Conservation (phyloP, 2,888 invertebrate genomes). For the Gortyna flavago region DNA sequence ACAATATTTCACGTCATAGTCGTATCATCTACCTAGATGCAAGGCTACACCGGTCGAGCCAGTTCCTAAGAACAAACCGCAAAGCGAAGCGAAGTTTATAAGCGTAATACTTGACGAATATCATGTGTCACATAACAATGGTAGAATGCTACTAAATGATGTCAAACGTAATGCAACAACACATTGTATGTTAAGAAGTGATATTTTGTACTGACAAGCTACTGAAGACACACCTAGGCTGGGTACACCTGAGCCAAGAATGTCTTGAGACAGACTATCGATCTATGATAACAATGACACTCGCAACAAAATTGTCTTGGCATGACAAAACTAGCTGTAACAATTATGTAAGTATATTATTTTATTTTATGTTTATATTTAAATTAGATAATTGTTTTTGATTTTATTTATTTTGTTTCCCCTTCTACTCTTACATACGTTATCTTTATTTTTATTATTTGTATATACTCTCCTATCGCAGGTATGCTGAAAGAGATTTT, state of each 20-base stretch:
- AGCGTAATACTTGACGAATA: conserved; percentile 39
- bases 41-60: conserved; percentile 43
- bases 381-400: too few relatives aligned
- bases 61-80: conserved; percentile 49
- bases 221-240: conserved; percentile 14
- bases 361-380: background rate
- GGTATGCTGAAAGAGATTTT: too few relatives aligned
- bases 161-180: conserved; percentile 60
- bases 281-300: conserved; percentile 7
- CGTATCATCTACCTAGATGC: conserved; percentile 2
- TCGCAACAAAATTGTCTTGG: conserved; percentile 15
- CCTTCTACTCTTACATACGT: too few relatives aligned
- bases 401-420: background rate
- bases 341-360: background rate
- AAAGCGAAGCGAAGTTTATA: conserved; percentile 17
- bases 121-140: conserved; percentile 63
- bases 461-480: too few relatives aligned
- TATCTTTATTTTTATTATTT: too few relatives aligned
- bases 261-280: background rate
- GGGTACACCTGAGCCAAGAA: background rate
- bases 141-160: conserved; percentile 60
- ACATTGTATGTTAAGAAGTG: conserved; percentile 70
- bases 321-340: background rate
- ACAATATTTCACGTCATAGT: background rate
- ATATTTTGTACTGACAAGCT: conserved; percentile 57